Evolutionary conservation across 1,140 invertebrate genomes (phyloP), one percentile per base, ranked within the genome.

Genomic region (Calycopis cecrops): DNA sequence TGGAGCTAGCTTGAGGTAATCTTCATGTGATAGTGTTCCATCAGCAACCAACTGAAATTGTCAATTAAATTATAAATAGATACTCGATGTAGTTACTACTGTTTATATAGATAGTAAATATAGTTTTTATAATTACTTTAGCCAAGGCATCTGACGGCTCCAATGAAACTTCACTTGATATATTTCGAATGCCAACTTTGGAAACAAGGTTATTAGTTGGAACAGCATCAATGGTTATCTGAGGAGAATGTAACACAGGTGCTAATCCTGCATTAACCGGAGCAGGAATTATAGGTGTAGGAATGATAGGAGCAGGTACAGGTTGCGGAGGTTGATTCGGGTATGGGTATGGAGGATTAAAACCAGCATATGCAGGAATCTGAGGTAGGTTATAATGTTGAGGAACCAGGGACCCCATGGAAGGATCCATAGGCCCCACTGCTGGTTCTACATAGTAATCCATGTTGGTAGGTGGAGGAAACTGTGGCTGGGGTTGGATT

Each of bases 91-190:
- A 50, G 35, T n/a, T n/a, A n/a, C n/a, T n/a, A n/a, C n/a, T 53
- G 9, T n/a, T 35, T 35, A 61, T 10, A 38, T 11, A 35, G 21
- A 33, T 35, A 53, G n/a, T 55, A 33, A n/a, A n/a, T n/a, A n/a
- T n/a, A n/a, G n/a, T n/a, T n/a, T n/a, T 60, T 48, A 65, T 83
- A 76, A 63, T 76, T 84, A 86, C 83, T 76, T 86, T 74, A 60
- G 79, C 81, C 52, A 86, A 69, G 12, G 81, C 78, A 72, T 86
- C 79, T 66, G 62, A 70, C 17, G 70, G 73, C 28, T 16, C 40
- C 35, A 35, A 53, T 6, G 28, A 48, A 38, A 38, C 10, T 51
- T 52, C 28, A 14, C 51, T 16, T 18, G 40, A 33, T 49, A 50
- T 11, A 18, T 17, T 34, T 35, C 52, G 14, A 35, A n/a, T n/a